These are phyloP conservation scores for Myzus persicae DNA, from an alignment of 1,140 invertebrate genomes.

Conservation along the genomic window DNA sequence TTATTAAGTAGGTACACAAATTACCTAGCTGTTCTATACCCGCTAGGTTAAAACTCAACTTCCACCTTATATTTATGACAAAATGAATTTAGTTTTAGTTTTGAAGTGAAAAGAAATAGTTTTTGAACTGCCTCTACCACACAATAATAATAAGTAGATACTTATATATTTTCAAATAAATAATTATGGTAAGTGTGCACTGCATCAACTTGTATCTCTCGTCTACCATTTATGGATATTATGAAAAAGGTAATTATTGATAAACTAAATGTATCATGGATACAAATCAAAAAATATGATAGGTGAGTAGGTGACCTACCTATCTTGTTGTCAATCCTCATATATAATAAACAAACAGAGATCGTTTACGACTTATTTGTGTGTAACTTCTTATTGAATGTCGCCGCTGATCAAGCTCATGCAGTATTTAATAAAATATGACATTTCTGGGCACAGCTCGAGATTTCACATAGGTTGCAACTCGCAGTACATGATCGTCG, in stretches of 20 bases:
- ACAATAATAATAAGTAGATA: not conserved
- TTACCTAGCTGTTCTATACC: no score
- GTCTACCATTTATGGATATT: not conserved
- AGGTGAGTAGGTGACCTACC: no score
- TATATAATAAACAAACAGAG: not conserved
- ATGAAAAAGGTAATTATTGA: not conserved
- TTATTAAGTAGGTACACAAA: not conserved
- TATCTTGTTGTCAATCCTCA: no score
- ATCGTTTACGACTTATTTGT: not conserved
- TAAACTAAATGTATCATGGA: no score
- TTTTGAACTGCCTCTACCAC: not conserved
- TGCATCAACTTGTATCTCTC: not conserved
- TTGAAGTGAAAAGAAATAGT: not conserved
- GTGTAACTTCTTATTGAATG: not conserved
- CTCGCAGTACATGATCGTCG: not conserved
- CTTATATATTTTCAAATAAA: not conserved
- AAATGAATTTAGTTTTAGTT: not conserved
- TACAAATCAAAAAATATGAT: not conserved
- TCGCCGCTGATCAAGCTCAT: not conserved
- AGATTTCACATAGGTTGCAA: not conserved
- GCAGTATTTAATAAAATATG: not conserved
- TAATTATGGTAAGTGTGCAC: not conserved
- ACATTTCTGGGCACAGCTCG: not conserved
- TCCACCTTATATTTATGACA: not conserved
- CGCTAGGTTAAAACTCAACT: not conserved